phyloP scores from a whole-genome alignment of 1,140 invertebrate species.

The Zaprionus lachaisei region DNA sequence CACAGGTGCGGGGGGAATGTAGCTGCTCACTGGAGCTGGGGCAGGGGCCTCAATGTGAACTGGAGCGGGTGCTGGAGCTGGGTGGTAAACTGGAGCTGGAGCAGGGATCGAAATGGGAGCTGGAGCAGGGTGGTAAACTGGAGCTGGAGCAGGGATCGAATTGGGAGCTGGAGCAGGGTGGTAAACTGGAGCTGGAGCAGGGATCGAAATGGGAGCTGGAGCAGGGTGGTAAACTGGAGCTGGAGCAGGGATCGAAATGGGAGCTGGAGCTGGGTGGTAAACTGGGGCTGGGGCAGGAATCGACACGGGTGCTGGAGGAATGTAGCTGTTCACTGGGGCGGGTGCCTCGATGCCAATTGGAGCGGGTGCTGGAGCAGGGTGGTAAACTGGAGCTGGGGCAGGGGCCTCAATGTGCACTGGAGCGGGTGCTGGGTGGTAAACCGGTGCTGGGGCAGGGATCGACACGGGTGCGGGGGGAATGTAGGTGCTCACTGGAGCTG shows the following conservation, averaged over 20 bases:
- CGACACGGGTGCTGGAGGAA: constrained; percentile 37
- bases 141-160: constrained; percentile 17
- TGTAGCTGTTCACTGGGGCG: constrained; percentile 25
- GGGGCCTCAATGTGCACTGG: constrained; percentile 33
- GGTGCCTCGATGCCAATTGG: constrained; percentile 15
- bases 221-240: constrained; percentile 23
- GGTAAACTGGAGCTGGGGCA: constrained; percentile 25
- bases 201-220: constrained; percentile 30
- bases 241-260: constrained; percentile 19
- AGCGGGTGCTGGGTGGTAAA: constrained; percentile 22
- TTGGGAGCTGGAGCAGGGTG: constrained; percentile 20
- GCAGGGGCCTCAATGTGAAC: constrained; percentile 21
- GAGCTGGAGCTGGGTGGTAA: constrained; percentile 20
- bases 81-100: constrained; percentile 25
- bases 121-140: constrained; percentile 26
- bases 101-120: constrained; percentile 33
- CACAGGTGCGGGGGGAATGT: constrained; percentile 56
- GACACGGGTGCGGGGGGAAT: constrained; percentile 16
- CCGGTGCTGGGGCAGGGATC: constrained; percentile 30
- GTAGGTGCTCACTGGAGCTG: constrained; percentile 23
- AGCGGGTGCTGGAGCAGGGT: constrained; percentile 12
- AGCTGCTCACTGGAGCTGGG: constrained; percentile 44
- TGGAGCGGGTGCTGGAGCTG: constrained; percentile 14
- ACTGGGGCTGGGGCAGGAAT: constrained; percentile 42
- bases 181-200: constrained; percentile 35